Base-by-base conservation (phyloP, 1,140 invertebrate species). In the Leguminivora glycinivorella region DNA sequence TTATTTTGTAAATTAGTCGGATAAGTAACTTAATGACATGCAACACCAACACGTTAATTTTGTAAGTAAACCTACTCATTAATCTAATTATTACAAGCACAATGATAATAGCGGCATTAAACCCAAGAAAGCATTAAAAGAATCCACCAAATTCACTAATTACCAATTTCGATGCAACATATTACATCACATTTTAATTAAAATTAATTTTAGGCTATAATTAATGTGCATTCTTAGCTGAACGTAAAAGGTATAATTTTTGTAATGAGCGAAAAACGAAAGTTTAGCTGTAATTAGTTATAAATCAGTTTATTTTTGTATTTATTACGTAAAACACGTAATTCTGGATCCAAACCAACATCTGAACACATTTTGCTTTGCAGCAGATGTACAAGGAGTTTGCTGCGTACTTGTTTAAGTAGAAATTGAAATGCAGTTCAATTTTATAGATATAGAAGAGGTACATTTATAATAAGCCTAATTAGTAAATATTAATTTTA, bases 211-310 rank as follows among this genome's bases (percentile, higher is more conserved):
- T 22, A 58, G 72, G 71, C 72, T 71, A 75, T 73, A 56, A 75
- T 74, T 66, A 67, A 29, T 66, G 24, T 22, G 19, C 58, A 34
- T 34, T 63, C 29, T 34, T n/a, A 31, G 26, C 67, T 66, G 67
- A 26, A 22, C 31, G 26, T 67, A 29, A 52, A 63, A 56, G 22
- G 47, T 47, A 47, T 22, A 29, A 26, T 34, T 71, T 24, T 71
- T 69, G 70, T 78, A 78, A 78, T 75, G 72, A 75, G 74, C 31
- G 40, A 56, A 78, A 78, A 77, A 78, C 22, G 76, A 78, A 78
- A 78, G 74, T 63, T 63, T 34, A 31, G 26, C 56, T 4, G 14
- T 29, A 63, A 63, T 63, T 63, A 63, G 19, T 29, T 29, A 19
- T 60, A n/a, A 60, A 26, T 60, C 56, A 60, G 26, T n/a, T 29